Evolutionary conservation across 2,888 invertebrate species (phyloP).

Genomic region (Gisinianus flammeolus): DNA sequence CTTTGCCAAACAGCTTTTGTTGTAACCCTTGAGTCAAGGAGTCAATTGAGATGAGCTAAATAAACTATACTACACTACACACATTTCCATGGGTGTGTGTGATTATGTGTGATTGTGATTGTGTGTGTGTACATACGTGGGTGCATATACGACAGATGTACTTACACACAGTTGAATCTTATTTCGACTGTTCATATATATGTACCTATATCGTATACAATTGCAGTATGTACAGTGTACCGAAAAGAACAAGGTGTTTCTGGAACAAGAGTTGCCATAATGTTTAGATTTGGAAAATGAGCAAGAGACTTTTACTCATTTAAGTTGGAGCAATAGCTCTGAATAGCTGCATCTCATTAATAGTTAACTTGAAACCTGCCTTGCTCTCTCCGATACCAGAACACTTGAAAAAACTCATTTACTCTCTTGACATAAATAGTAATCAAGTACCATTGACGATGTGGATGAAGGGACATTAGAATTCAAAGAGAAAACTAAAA

Average conservation of each 20-base stretch:
- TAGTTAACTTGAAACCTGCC: conserved; percentile 16
- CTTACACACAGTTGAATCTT: too few relatives aligned
- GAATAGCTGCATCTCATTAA: conserved; percentile 18
- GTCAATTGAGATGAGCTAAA: not conserved
- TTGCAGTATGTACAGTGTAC: too few relatives aligned
- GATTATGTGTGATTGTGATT: too few relatives aligned
- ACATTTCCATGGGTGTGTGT: too few relatives aligned
- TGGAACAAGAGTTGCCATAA: too few relatives aligned
- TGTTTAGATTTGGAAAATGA: too few relatives aligned
- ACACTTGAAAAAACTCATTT: not conserved
- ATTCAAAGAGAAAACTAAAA: not conserved
- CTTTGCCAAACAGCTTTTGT: conserved; percentile 28
- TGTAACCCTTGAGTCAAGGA: not conserved
- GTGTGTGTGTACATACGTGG: too few relatives aligned
- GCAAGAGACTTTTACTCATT: too few relatives aligned
- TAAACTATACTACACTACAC: not conserved
- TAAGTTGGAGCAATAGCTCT: not conserved
- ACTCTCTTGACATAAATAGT: not conserved
- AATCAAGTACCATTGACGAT: not conserved
- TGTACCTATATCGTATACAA: too few relatives aligned
- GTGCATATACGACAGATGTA: too few relatives aligned
- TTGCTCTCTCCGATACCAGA: not conserved
- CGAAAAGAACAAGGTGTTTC: too few relatives aligned
- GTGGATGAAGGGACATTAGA: not conserved
- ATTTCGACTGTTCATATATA: too few relatives aligned